Base-by-base conservation (phyloP, 2,113 vertebrate genomes). In the Chionis minor region DNA sequence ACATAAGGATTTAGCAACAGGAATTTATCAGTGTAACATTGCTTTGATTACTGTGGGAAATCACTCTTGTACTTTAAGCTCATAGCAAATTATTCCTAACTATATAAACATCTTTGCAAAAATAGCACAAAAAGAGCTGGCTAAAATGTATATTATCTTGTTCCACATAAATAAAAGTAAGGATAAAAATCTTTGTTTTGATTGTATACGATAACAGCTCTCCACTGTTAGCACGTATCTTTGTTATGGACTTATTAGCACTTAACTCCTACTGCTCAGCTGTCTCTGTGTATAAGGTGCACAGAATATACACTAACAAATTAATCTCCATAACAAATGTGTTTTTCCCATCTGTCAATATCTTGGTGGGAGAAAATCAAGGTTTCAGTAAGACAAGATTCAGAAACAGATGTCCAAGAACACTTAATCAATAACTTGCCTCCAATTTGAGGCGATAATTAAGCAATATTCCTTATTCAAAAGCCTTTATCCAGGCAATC, bases 201-300 rank as follows among this genome's bases (percentile, higher is more conserved):
- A 35, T 47, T 63, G 61, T 61, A 49, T 61, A 75, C 2, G 8
- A 28, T 65, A 92, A 58, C n/a, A 94, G 52, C 42, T 71, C 21
- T 65, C 54, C 35, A 32, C 59, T 54, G 24, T n/a, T 78, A 78
- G 26, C 21, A 44, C 9, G 32, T 67, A 74, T 69, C 66, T 70
- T 75, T 93, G 42, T 91, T 45, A 70, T 1, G 3, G 62, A 85
- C 63, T 84, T 90, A 55, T 4, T 56, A 88, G 40, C 42, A 40
- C 71, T 47, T 70, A 77, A 94, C 93, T 94, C 83, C 80, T 77
- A 95, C 85, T 79, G 52, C 73, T 81, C 88, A 96, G 90, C 88
- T 96, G 78, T 88, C 44, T 79, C 61, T 79, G 27, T 70, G 32
- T 38, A 42, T 47, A 58, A 90, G 30, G 63, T 65, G 80, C 19